Percentiles rank a stretch among this genome's conserved stretches.
Conservation (phyloP, 2,797 vertebrate species). For the Sebastes paucispinis region DNA sequence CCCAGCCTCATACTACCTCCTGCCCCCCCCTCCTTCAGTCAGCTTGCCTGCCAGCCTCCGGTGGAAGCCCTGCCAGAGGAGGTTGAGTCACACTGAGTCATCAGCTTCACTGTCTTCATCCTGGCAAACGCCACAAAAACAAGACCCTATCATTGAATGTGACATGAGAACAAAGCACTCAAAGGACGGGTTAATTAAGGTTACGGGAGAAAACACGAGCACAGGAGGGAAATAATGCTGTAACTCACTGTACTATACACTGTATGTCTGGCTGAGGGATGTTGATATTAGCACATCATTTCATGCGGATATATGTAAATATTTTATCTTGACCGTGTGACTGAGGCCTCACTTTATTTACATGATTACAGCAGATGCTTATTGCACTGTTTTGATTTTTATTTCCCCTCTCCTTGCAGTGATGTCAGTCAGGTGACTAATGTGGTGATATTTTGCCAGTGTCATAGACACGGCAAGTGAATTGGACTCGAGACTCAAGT, state of each 20-base stretch:
- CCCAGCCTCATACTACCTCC: constrained; percentile 55
- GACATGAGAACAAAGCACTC: constrained; percentile 48
- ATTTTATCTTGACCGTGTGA: not conserved
- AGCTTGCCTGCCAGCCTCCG: constrained; percentile 71
- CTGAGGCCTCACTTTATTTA: not conserved
- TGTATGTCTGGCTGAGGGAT: not conserved
- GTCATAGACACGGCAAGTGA: not conserved
- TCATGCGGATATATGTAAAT: too few relatives aligned
- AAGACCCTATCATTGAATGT: constrained; percentile 25
- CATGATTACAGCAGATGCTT: not conserved
- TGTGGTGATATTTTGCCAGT: not conserved
- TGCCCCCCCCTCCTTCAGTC: constrained; percentile 18
- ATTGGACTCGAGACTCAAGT: not conserved
- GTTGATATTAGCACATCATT: not conserved
- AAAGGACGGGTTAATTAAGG: constrained; percentile 30
- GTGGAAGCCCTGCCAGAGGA: constrained; percentile 73
- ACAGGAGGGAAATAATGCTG: constrained; percentile 12
- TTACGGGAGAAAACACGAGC: constrained; percentile 28
- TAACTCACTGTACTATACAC: not conserved
- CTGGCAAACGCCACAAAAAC: constrained; percentile 54
- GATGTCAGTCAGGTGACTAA: not conserved
- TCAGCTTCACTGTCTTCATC: constrained; percentile 63
- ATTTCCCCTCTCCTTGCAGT: too few relatives aligned
- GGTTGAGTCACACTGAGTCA: constrained; percentile 79
- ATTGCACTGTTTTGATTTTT: not conserved